phyloP scores from a whole-genome alignment of 2,797 vertebrate species.

The Pseudocheirus occidentalis region DNA sequence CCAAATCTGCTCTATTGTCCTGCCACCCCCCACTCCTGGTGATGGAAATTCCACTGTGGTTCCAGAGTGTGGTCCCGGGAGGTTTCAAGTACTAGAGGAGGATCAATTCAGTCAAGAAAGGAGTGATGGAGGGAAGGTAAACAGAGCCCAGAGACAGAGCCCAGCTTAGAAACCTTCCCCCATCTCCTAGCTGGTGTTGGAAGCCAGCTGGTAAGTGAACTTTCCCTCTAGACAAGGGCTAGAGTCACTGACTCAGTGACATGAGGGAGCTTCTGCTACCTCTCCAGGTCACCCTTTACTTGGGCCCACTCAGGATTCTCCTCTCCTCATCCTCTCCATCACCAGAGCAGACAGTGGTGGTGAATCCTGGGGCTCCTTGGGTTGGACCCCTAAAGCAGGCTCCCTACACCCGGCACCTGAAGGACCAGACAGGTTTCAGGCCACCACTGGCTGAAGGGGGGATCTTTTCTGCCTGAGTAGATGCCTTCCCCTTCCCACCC shows the following conservation, averaged over 20 bases:
- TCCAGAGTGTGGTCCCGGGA: too few species aligned
- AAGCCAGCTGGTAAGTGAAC: neutral
- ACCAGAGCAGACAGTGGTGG: neutral
- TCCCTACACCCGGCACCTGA: fast-evolving
- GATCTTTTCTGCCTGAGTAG: neutral
- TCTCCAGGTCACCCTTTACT: neutral
- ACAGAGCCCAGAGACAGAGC: neutral
- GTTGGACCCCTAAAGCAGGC: neutral
- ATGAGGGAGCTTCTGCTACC: too few species aligned
- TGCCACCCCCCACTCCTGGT: too few species aligned
- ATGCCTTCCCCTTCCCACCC: neutral
- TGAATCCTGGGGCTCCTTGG: neutral
- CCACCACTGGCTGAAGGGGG: fast-evolving
- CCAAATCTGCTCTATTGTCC: too few species aligned
- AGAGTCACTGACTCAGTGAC: neutral
- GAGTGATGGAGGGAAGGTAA: neutral
- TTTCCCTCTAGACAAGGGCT: neutral
- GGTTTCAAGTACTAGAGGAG: neutral
- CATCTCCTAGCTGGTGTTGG: neutral
- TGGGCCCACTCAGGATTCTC: neutral
- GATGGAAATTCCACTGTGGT: too few species aligned
- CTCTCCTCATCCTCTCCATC: neutral
- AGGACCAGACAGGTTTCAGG: too few species aligned
- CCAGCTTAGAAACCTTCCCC: neutral
- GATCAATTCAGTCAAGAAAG: neutral